Percentiles rank a stretch among this genome's conserved stretches.
phyloP scores from a whole-genome alignment of 2,888 invertebrate genomes.

The Rhagophthalmus giganteus region DNA sequence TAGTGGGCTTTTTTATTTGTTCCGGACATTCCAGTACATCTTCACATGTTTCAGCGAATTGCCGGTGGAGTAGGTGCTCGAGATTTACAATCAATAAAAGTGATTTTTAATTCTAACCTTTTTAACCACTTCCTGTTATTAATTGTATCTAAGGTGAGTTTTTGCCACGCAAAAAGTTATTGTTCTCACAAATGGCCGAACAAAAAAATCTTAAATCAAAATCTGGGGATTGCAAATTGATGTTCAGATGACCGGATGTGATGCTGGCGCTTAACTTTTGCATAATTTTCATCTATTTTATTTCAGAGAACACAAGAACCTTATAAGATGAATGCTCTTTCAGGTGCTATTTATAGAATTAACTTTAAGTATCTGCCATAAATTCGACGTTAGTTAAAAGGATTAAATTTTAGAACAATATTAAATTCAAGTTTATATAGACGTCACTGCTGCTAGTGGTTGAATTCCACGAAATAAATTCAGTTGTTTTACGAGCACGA shows the following conservation, averaged over 20 bases:
- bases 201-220: background rate
- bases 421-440: no score
- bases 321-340: no score
- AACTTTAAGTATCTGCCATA: no score
- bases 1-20: slow-evolving; percentile 12
- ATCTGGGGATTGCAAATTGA: background rate
- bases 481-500: no score
- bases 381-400: no score
- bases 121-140: background rate
- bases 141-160: background rate
- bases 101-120: background rate
- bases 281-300: no score
- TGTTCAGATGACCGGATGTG: background rate
- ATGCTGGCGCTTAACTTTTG: no score
- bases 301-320: no score
- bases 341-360: no score
- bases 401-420: no score
- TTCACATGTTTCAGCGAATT: slow-evolving; percentile 3
- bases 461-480: no score
- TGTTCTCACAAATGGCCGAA: background rate
- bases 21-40: slow-evolving; percentile 18
- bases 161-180: background rate
- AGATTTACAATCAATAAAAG: background rate
- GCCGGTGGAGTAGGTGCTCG: background rate
- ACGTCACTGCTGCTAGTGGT: no score